Evolutionary conservation across 2,888 invertebrate genomes (phyloP), one percentile per base, ranked within the genome.

Genomic region (Masnerella sp.): DNA sequence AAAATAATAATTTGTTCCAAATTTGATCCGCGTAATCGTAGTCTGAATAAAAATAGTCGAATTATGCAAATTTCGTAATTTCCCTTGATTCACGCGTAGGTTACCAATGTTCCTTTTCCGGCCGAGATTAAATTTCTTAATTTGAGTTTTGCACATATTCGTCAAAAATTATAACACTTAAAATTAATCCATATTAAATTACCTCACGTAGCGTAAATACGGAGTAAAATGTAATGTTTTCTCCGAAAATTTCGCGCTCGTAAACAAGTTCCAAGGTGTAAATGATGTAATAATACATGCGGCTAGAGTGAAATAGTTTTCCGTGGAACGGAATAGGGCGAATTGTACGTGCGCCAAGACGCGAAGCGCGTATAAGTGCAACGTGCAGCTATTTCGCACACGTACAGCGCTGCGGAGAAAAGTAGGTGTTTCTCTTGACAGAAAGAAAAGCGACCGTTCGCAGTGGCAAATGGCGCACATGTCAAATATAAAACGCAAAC

Each of bases 281-380:
- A 79, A 79, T 62, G 72, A 67, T 75, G 77, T 75, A 78, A 79
- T 81, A 80, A 80, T 78, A 74, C 77, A 77, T 77, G 77, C 71
- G 40, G 18, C 51, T 15, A 20, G 62, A 18, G 34, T 43, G 62
- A 74, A 74, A 75, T 71, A 70, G 76, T 54, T 74, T 61, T 25
- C 32, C 43, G 15, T 30, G 54, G 45, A 54, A 75, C 49, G 58
- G 62, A 70, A 65, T 52, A 47, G 64, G 30, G 32, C 32, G 38
- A 30, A 42, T 52, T 49, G 69, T 73, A 75, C 73, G 73, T 65
- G 73, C 28, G 51, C 56, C 58, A 73, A 73, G 65, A 69, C 47
- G 65, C 40, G 54, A 65, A 49, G 49, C 43, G 65, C 54, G 45
- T 61, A 42, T 56, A 51, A 59, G 52, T 45, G 65, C 58, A 65